Base-by-base conservation (phyloP, 2,888 invertebrate genomes). In the Epinotia ramella region DNA sequence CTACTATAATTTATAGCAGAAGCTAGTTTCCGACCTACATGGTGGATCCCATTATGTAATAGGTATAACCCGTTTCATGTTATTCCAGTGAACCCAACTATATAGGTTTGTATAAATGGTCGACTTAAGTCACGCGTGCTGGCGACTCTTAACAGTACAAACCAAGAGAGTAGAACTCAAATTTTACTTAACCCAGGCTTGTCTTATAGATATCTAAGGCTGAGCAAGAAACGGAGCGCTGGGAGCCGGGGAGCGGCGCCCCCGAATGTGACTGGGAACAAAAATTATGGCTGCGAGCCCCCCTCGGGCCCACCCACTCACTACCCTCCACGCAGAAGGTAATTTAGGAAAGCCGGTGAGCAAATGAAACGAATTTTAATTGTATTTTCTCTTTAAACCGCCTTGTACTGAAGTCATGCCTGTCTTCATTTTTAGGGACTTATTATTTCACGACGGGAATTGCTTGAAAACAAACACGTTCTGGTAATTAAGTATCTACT, bases 201-300 rank as follows among this genome's bases (percentile, higher is more conserved):
- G 40, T 53, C 40, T 40, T 18, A 12, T 13, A 49, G 20, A 70
- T 53, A 65, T 18, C n/a, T 44, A 40, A 71, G 20, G n/a, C 65
- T 56, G 44, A 67, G 66, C 56, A 67, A 71, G 76, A 77, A 66
- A 78, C 78, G 78, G 71, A 69, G 75, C 75, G 79, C 78, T 77
- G 77, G 79, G 65, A 78, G 79, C 75, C 78, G 76, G 77, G 80
- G 78, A 79, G 77, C 80, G 79, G 80, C 78, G 79, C 82, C 83
- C 82, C 77, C 80, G 84, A 83, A 82, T 83, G 85, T 83, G 83
- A 82, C 84, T 83, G 81, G 82, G 81, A 83, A 83, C 84, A 84
- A 86, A 87, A 86, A 87, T 85, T 84, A 86, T 84, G 77, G 84
- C 82, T 78, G 79, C 80, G 78, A 78, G 80, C 78, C 80, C 81